Percentiles rank a stretch among this genome's conserved stretches.
phyloP scores from a whole-genome alignment of 2,888 invertebrate genomes.

The Erebia epiphron region DNA sequence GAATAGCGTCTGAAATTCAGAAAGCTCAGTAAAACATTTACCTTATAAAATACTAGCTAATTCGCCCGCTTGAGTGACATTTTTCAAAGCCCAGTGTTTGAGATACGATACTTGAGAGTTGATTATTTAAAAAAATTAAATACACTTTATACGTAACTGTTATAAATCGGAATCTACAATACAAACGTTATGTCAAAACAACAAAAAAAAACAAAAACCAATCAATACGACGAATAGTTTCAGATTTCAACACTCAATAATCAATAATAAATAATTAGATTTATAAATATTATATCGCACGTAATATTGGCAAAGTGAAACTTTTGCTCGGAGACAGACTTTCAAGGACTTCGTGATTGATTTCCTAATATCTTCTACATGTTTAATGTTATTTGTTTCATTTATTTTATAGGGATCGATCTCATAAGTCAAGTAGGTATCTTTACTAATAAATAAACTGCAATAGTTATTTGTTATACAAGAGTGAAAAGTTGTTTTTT shows the following conservation, averaged over 20 bases:
- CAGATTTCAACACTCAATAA: conserved; percentile 7
- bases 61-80: too few relatives aligned
- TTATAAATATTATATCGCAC: conserved; percentile 24
- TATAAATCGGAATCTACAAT: not conserved
- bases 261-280: conserved; percentile 21
- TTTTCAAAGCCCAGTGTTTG: too few relatives aligned
- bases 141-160: too few relatives aligned
- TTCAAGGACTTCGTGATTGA: conserved; percentile 20
- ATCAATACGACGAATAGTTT: conserved; percentile 6
- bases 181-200: not conserved
- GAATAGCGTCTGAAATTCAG: too few relatives aligned
- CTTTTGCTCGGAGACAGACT: conserved; percentile 1
- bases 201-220: not conserved
- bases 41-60: too few relatives aligned
- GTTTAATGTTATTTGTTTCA: not conserved
- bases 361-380: not conserved
- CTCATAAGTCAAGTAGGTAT: too few relatives aligned
- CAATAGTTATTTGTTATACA: too few relatives aligned
- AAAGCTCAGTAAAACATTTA: too few relatives aligned
- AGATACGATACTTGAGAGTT: too few relatives aligned
- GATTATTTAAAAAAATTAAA: too few relatives aligned
- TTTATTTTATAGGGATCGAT: not conserved
- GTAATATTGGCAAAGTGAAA: conserved; percentile 38
- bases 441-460: too few relatives aligned
- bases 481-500: too few relatives aligned